A percentile compares a stretch with the other conserved stretches of the same genome.
Evolutionary conservation across 2,113 vertebrate genomes (phyloP).

Genomic region (Tenebrosternarchus preto): DNA sequence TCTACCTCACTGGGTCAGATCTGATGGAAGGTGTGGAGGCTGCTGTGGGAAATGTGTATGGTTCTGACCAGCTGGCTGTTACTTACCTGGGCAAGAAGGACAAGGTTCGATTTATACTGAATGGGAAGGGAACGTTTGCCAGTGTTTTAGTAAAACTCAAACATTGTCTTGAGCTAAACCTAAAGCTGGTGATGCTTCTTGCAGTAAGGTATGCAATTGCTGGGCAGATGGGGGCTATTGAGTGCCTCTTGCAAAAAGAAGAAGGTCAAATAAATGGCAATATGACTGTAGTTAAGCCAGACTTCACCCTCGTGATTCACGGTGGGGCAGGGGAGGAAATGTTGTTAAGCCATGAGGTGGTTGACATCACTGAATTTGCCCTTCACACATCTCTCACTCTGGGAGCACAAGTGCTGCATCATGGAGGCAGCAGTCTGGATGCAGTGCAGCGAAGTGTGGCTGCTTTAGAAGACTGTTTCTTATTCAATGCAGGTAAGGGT

Average conservation of each 20-base stretch:
- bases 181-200: slow-evolving; percentile 73
- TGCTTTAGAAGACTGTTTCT: slow-evolving; percentile 78
- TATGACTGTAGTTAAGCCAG: slow-evolving; percentile 35
- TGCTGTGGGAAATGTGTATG: slow-evolving; percentile 78
- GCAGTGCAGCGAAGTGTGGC: slow-evolving; percentile 75
- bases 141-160: slow-evolving; percentile 62
- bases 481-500: slow-evolving; percentile 79
- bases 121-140: slow-evolving; percentile 74
- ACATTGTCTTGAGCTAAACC: slow-evolving; percentile 64
- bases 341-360: slow-evolving; percentile 66
- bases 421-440: slow-evolving; percentile 72
- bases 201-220: slow-evolving; percentile 73
- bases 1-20: slow-evolving; percentile 77
- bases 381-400: slow-evolving; percentile 70
- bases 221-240: slow-evolving; percentile 74
- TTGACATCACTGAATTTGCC: slow-evolving; percentile 72
- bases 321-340: slow-evolving; percentile 77
- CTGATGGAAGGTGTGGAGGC: slow-evolving; percentile 74
- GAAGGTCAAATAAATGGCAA: slow-evolving; percentile 49
- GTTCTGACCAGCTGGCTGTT: slow-evolving; percentile 75
- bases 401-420: slow-evolving; percentile 66
- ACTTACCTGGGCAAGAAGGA: slow-evolving; percentile 75
- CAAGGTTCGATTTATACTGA: slow-evolving; percentile 70
- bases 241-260: slow-evolving; percentile 63
- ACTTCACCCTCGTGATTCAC: slow-evolving; percentile 74